phyloP scores from a whole-genome alignment of 2,888 invertebrate species.

The Ariolimax columbianus region DNA sequence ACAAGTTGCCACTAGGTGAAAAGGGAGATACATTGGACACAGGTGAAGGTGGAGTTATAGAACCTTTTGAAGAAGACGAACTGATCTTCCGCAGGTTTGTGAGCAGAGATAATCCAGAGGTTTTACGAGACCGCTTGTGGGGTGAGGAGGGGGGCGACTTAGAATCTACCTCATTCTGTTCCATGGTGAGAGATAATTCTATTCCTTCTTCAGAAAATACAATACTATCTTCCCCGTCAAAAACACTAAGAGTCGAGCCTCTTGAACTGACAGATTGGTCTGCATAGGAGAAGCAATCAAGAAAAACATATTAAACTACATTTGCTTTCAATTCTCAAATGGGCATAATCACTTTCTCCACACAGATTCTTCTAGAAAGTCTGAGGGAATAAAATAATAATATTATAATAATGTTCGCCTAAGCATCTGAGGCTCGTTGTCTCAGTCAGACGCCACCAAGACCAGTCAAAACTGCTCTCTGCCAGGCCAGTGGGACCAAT shows the following conservation, averaged over 20 bases:
- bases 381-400: neutral
- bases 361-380: neutral
- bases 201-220: constrained; percentile 3
- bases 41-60: constrained; percentile 19
- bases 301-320: neutral
- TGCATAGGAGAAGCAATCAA: constrained; percentile 26
- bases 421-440: too few species aligned
- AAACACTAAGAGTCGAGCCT: neutral
- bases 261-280: constrained; percentile 6
- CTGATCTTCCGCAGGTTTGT: neutral
- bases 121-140: neutral
- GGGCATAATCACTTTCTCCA: neutral
- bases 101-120: neutral
- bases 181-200: neutral
- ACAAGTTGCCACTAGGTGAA: neutral
- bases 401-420: too few species aligned
- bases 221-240: constrained; percentile 19
- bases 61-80: constrained; percentile 5
- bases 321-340: too few species aligned
- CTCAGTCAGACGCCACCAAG: too few species aligned
- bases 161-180: constrained; percentile 28
- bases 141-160: neutral
- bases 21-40: neutral
- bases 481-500: too few species aligned
- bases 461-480: too few species aligned